Base-by-base conservation (phyloP, 64 coral and sea anemone genomes). In the Pachyseris speciosa region DNA sequence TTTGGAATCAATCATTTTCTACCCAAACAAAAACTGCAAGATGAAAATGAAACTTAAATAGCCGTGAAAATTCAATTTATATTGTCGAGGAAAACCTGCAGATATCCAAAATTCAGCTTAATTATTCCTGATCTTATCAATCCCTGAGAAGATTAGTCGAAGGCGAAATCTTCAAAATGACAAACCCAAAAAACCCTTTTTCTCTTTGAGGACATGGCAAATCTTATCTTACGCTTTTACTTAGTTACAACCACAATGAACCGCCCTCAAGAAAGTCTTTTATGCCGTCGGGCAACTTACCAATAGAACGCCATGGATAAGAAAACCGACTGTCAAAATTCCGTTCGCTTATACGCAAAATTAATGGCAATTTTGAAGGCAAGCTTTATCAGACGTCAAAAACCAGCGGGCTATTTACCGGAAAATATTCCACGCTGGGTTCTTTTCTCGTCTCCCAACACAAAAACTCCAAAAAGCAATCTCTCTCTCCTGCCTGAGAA, bases 31-130 rank as follows among this genome's bases (percentile, higher is more conserved):
- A 55, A 48, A 33, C 10, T 6, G 1, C 5, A 26, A 78, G 47
- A 51, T 55, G 57, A 78, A 50, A 77, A 78, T 57, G 47, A 34
- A 50, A 55, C 28, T n/a, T 37, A 44, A 78, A 78, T 78, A 55
- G 47, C 75, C 3, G 11, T 30, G 16, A 78, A 78, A 78, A 78
- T 17, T 51, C 57, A 9, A 55, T 36, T 30, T 34, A 49, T 49
- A 15, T 72, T 22, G 19, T 19, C 6, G 7, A 78, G 2, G 45
- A 20, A 44, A 73, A 73, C 24, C 70, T 6, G 6, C 70, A 73
- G 40, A 73, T 26, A 73, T 40, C 5, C 40, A 41, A 9, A 73
- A 44, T 3, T 43, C 17, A 39, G 13, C 26, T 67, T 32, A 32
- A 67, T 67, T 67, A 67, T 15, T 24, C 64, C 11, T 15, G 27